Percentiles rank a stretch among this genome's conserved stretches.
Evolutionary conservation across 1,140 invertebrate species (phyloP).

Genomic region (Caenorhabditis brenneri): DNA sequence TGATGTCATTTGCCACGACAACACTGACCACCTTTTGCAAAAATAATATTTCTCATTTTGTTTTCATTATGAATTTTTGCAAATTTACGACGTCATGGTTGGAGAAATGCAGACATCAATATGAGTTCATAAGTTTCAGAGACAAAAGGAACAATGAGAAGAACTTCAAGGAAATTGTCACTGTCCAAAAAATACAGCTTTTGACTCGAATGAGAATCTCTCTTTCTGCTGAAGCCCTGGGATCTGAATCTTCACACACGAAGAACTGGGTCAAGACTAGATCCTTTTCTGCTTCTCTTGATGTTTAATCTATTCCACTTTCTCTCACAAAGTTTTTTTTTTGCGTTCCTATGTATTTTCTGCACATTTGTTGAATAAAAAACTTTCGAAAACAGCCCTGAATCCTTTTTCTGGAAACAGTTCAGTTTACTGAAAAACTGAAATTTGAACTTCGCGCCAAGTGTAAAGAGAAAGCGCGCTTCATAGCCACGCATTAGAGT

Average conservation of each 20-base stretch:
- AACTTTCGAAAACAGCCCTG: neutral
- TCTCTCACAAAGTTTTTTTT: too few relatives aligned
- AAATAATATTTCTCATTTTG: neutral
- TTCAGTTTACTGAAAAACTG: neutral
- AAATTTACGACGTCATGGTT: neutral
- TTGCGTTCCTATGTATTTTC: neutral
- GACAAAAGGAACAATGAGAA: constrained; percentile 35
- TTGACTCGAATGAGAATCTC: constrained; percentile 27
- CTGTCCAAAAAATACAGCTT: neutral
- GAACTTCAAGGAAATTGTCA: constrained; percentile 3
- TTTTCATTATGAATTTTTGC: too few relatives aligned
- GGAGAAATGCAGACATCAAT: neutral
- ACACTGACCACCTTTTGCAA: neutral
- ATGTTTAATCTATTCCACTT: neutral
- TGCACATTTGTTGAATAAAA: constrained; percentile 21
- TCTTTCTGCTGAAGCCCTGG: constrained; percentile 8
- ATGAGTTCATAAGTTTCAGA: neutral
- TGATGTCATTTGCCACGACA: neutral
- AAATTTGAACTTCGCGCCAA: neutral
- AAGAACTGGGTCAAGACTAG: neutral
- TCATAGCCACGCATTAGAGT: neutral
- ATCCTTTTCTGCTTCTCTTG: constrained; percentile 13
- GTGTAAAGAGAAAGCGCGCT: neutral
- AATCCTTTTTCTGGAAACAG: neutral
- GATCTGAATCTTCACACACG: neutral